Conservation (phyloP, 2,797 vertebrate species). For the Acrocephalus scirpaceus region DNA sequence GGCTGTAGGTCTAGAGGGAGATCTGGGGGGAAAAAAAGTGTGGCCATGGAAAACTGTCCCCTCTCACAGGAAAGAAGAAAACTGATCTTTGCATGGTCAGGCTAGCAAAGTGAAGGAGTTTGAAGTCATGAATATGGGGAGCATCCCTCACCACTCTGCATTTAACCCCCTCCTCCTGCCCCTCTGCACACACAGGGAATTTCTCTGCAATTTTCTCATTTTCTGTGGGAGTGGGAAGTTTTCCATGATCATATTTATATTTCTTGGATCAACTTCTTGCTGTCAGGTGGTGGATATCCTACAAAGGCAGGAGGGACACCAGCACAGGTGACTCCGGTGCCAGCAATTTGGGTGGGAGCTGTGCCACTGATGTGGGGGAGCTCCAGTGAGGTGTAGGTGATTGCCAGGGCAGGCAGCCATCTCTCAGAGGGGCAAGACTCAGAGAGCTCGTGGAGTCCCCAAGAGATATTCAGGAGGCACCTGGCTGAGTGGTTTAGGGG, state of each 20-base stretch:
- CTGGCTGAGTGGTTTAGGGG: background rate
- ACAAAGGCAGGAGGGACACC: background rate
- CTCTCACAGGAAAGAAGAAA: background rate
- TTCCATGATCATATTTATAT: background rate
- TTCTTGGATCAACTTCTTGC: background rate
- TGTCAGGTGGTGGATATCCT: rapidly evolving
- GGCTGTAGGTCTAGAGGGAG: background rate
- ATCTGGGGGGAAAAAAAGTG: background rate
- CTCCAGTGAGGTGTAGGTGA: background rate
- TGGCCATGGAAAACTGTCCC: background rate
- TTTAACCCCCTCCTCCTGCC: background rate
- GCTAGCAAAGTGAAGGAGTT: background rate
- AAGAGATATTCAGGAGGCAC: background rate
- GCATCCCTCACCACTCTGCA: background rate
- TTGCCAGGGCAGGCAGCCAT: rapidly evolving
- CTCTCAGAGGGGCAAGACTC: background rate
- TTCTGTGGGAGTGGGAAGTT: background rate
- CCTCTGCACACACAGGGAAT: rapidly evolving
- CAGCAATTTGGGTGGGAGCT: background rate
- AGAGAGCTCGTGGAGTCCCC: background rate
- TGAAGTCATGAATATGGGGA: background rate
- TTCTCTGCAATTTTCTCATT: background rate
- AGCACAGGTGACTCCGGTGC: background rate
- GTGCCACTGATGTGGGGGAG: rapidly evolving
- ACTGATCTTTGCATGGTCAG: background rate